Base-by-base conservation (phyloP, 2,797 vertebrate genomes). In the Lycodopsis pacificus region DNA sequence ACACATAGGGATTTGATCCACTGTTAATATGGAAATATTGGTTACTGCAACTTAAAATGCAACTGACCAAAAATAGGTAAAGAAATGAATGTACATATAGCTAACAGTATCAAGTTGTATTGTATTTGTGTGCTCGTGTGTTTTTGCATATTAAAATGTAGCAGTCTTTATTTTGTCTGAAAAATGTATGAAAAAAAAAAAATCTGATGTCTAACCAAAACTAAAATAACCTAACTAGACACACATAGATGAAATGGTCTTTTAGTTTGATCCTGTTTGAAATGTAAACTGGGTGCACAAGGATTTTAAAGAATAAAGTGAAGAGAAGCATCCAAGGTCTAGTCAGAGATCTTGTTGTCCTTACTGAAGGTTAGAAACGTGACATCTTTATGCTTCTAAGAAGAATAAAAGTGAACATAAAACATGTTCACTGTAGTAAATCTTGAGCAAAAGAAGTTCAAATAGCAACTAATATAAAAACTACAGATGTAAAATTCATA, bases 361-460 rank as follows among this genome's bases (percentile, higher is more conserved):
- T 70, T 76, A 14, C 57, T 58, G 9, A 79, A 69, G 42, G 57
- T 65, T 48, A 46, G 13, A n/a, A 19, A 38, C 11, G 3, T 2
- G 20, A 40, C 19, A 9, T 61, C 25, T 13, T 56, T 70, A 20
- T 48, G 13, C 12, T 20, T 32, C 7, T 19, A 25, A 49, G 42
- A 73, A 67, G 30, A 71, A 30, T 3, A 13, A 56, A 66, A 72
- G 17, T 32, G 32, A n/a, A 51, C 40, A 62, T 1, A 12, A 56
- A 80, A 67, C 9, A 48, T 22, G 1, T 14, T 40, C 38, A 30
- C 13, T 22, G 14, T 20, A n/a, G 27, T 30, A 22, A 58, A 48
- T 56, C 5, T 63, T 46, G 15, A 73, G 36, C n/a, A 42, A 64
- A 78, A 63, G 4, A 71, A 46, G 34, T 71, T 75, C 42, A 77